Base-by-base conservation (phyloP, 2,113 vertebrate genomes). In the Hiodon alosoides region DNA sequence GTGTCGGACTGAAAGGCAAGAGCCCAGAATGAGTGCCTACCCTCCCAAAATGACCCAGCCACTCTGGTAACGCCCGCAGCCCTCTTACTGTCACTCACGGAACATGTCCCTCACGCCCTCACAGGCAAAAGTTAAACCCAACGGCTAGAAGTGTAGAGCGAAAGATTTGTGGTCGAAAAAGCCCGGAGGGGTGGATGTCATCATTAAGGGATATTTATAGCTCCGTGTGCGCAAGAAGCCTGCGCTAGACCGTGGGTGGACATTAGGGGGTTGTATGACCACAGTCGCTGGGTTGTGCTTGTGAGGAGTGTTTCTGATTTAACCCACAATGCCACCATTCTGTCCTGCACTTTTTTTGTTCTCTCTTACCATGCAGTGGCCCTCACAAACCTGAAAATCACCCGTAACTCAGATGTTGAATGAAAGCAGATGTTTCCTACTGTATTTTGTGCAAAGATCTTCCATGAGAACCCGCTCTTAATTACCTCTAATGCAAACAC, bases 371-470 rank as follows among this genome's bases (percentile, higher is more conserved):
- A 78, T 89, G 85, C 82, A 88, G 82, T 60, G 84, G 81, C 86
- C 83, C 78, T 80, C 82, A 80, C 86, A 85, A 89, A 90, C 85
- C 86, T 85, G 88, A 88, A 86, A 89, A 89, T 89, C 86, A 86
- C 81, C 66, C 6, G 81, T 90, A 91, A 91, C 88, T 82, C 80
- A 55, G 79, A 31, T 31, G 31, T 31, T 31, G 31, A 31, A 31
- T 2, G 31, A 31, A 31, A 82, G 84, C 90, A 92, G 88, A 91
- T 91, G 91, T 87, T 31, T 90, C 81, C 89, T 91, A 90, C 89
- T 90, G 88, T 90, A 90, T 80, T 79, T 80, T 77, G 79, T 84
- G 83, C 77, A 83, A 85, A 85, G 86, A 89, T 83, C 86, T 82
- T 85, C 83, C 77, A 86, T 78, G 77, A 86, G 83, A 87, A 82